phyloP scores from a whole-genome alignment of 1,140 invertebrate genomes.

The Leptinotarsa lineolata region DNA sequence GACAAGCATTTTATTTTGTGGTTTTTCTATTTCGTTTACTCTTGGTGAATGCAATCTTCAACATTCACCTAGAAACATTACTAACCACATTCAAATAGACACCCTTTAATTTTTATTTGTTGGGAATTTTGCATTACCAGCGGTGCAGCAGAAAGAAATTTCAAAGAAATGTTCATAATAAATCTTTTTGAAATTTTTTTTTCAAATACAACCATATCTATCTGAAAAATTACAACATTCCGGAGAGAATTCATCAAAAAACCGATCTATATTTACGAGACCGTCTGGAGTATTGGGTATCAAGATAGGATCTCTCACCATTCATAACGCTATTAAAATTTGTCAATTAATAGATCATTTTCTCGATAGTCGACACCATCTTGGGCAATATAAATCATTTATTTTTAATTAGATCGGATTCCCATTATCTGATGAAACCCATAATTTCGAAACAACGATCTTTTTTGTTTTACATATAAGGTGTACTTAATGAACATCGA shows the following conservation, averaged over 20 bases:
- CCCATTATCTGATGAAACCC: slow-evolving; percentile 29
- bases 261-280: not conserved
- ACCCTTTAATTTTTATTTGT: too few relatives aligned
- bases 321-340: slow-evolving; percentile 27
- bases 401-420: slow-evolving; percentile 26
- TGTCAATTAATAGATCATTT: slow-evolving; percentile 30
- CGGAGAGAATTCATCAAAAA: not conserved
- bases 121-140: too few relatives aligned
- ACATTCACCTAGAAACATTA: too few relatives aligned
- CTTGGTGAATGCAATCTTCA: too few relatives aligned
- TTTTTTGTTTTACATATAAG: slow-evolving; percentile 25
- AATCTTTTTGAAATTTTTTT: too few relatives aligned
- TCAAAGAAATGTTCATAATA: too few relatives aligned
- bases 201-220: too few relatives aligned
- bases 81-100: too few relatives aligned
- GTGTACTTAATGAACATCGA: slow-evolving; percentile 18
- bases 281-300: slow-evolving; percentile 3
- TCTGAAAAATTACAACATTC: not conserved
- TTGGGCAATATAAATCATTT: slow-evolving; percentile 27
- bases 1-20: too few relatives aligned
- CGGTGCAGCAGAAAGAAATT: too few relatives aligned
- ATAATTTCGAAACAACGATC: slow-evolving; percentile 28
- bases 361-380: slow-evolving; percentile 27
- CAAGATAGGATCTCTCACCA: slow-evolving; percentile 16
- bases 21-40: too few relatives aligned